Base-by-base conservation (phyloP, 2,888 invertebrate genomes). In the Oxytorus armatus region DNA sequence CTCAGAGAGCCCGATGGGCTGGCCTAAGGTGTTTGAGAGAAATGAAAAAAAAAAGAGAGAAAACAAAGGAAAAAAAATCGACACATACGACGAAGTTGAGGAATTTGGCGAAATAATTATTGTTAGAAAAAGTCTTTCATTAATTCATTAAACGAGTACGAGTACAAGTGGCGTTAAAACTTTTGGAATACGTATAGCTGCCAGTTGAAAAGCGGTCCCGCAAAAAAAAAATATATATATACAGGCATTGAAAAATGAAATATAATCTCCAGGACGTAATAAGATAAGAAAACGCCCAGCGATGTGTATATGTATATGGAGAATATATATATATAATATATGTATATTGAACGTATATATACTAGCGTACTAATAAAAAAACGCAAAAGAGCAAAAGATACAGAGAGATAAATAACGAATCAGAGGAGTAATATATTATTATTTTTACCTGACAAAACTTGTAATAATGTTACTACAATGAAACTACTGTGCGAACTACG, bases 371-470 rank as follows among this genome's bases (percentile, higher is more conserved):
- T 14, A 14, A 25, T 18, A 53, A 25, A 53, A 55, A 33, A 51
- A 36, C n/a, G 65, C 57, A 61, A 63, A 68, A 72, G 65, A 57
- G 59, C 16, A 81, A 77, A 78, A 77, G 82, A 75, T 74, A 83
- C 77, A 76, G 80, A 83, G 63, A 83, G 81, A 42, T n/a, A 85
- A 85, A 84, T 85, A 87, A 85, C 82, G 87, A 79, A 85, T 80
- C 81, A 83, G 81, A 83, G 81, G 86, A 82, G 86, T 84, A 82
- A 86, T 82, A 87, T 86, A 86, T 88, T 89, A 89, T 90, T 90
- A 90, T 89, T 91, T 76, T 90, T 89, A 89, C 88, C 88, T 88
- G 85, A 59, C 83, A 59, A 82, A 77, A 77, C 80, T 86, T 87
- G 84, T 83, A 84, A 87, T 88, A 86, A 87, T 84, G 82, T 89